Conservation (phyloP, 2,113 vertebrate genomes). For the Lynx canadensis region DNA sequence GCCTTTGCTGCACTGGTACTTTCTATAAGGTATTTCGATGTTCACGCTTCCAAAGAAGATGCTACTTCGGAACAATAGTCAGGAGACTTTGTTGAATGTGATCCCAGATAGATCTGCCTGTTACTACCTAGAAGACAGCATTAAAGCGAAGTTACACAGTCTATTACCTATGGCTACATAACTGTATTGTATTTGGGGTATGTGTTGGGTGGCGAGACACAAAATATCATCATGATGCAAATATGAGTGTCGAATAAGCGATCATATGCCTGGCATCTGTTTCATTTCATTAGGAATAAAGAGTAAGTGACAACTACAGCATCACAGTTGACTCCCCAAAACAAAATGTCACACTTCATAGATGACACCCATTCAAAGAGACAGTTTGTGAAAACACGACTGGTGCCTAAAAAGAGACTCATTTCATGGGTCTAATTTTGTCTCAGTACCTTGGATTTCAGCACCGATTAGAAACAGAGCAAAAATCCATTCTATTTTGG, state of each 20-base stretch:
- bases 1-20: neutral
- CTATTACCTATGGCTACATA: neutral
- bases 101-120: neutral
- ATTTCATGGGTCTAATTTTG: conserved; percentile 14
- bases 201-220: neutral
- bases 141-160: neutral
- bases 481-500: conserved; percentile 58
- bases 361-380: neutral
- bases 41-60: conserved; percentile 5
- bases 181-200: neutral
- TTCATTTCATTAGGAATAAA: conserved; percentile 51
- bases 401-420: neutral
- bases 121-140: neutral
- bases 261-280: neutral
- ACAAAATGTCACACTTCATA: conserved; percentile 21
- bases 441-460: neutral
- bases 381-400: neutral
- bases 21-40: neutral
- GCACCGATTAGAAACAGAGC: conserved; percentile 6
- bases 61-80: neutral
- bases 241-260: conserved; percentile 34
- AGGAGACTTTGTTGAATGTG: neutral
- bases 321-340: conserved; percentile 32
- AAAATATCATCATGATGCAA: conserved; percentile 33
- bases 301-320: conserved; percentile 4